A percentile compares a stretch with the other conserved stretches of the same genome.
phyloP scores from a whole-genome alignment of 53 echinoderm and acorn worm genomes.

The Echinarachnius parma region DNA sequence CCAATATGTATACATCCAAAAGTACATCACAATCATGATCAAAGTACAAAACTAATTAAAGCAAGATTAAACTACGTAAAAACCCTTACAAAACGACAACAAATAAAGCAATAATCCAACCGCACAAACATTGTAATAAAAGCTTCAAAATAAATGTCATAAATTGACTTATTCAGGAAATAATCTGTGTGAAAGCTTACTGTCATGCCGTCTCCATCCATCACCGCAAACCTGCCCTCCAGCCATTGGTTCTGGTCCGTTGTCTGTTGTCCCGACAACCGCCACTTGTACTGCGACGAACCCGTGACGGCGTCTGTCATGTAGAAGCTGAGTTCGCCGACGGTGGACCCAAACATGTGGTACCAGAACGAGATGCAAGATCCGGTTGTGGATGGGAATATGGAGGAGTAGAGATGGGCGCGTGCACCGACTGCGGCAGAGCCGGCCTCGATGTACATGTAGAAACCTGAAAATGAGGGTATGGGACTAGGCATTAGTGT shows the following conservation, averaged over 20 bases:
- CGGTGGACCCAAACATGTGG: constrained; percentile 75
- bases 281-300: constrained; percentile 24
- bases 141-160: too few relatives aligned
- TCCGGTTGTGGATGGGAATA: constrained; percentile 46
- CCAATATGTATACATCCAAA: too few relatives aligned
- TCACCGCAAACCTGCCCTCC: constrained; percentile 26
- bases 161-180: too few relatives aligned
- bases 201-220: constrained; percentile 41
- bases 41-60: too few relatives aligned
- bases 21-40: too few relatives aligned
- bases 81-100: too few relatives aligned
- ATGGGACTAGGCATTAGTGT: too few relatives aligned
- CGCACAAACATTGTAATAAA: too few relatives aligned
- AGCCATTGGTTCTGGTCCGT: constrained; percentile 22
- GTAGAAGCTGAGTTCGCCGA: constrained; percentile 31
- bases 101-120: too few relatives aligned
- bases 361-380: constrained; percentile 89
- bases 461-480: constrained; percentile 55
- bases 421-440: constrained; percentile 36
- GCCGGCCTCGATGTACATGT: constrained; percentile 86
- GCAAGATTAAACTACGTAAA: too few relatives aligned
- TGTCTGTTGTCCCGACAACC: constrained; percentile 30
- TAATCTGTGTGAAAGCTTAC: too few relatives aligned
- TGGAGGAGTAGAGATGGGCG: constrained; percentile 60
- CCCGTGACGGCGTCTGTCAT: constrained; percentile 17